A percentile compares a stretch with the other conserved stretches of the same genome.
Conservation (phyloP, 2,113 vertebrate species). For the Pedionomus torquatus region DNA sequence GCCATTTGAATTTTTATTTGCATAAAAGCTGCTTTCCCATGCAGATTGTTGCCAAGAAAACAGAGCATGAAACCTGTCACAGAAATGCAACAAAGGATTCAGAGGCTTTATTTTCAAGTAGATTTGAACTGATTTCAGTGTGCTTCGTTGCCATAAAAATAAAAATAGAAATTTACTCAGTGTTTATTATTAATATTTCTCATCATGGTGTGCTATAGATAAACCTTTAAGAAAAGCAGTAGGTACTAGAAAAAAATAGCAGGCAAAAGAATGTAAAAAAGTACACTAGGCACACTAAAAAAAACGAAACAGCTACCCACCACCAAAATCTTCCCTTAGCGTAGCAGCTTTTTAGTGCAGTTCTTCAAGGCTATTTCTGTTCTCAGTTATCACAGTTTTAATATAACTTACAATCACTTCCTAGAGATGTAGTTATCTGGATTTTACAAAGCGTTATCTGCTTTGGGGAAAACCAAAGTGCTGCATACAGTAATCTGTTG, state of each 20-base stretch:
- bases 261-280: background rate
- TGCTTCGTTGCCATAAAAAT: background rate
- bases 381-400: slow-evolving; percentile 15
- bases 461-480: slow-evolving; percentile 51
- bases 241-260: background rate
- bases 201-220: background rate
- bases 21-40: background rate
- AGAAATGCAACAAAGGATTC: background rate
- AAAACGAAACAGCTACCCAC: background rate
- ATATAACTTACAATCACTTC: slow-evolving; percentile 48
- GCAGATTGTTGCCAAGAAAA: slow-evolving; percentile 14
- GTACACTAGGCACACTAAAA: background rate
- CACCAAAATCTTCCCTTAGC: background rate
- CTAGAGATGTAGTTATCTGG: slow-evolving; percentile 24
- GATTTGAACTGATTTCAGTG: background rate
- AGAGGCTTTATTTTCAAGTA: background rate
- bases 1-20: slow-evolving; percentile 7
- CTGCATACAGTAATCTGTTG: slow-evolving; percentile 51
- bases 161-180: background rate
- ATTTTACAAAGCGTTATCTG: slow-evolving; percentile 52
- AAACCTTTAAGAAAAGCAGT: background rate
- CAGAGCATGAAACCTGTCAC: background rate
- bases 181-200: background rate
- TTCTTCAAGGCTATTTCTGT: background rate
- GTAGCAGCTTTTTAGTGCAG: background rate